These are phyloP conservation scores for Theropithecus gelada DNA, from an alignment of 2,113 vertebrate genomes.

Conservation along the genomic window DNA sequence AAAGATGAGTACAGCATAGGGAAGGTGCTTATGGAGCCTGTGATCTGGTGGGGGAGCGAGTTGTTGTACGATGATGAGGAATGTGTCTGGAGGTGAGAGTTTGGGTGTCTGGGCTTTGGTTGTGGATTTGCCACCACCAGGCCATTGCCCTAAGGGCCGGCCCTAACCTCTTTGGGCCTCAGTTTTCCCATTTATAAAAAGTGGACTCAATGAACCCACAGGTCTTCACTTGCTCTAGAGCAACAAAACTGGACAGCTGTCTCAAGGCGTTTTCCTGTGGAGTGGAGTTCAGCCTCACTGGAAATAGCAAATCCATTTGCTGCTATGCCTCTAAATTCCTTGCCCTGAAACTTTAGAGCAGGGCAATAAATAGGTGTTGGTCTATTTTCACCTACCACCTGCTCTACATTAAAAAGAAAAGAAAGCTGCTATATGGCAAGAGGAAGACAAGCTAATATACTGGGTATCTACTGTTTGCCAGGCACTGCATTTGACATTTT, in stretches of 20 bases:
- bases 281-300: neutral
- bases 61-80: neutral
- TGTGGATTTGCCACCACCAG: neutral
- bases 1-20: neutral
- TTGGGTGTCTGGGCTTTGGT: neutral
- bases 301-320: neutral
- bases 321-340: neutral
- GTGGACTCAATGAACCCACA: neutral
- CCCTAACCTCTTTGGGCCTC: neutral
- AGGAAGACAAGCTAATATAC: neutral
- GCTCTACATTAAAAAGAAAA: neutral
- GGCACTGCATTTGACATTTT: neutral
- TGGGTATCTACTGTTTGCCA: neutral
- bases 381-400: conserved; percentile 41
- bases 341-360: neutral
- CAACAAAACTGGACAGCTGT: neutral
- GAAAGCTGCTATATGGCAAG: too few species aligned
- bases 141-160: neutral
- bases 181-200: neutral
- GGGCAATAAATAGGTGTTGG: neutral
- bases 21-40: neutral
- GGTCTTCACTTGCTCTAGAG: neutral
- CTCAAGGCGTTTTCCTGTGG: neutral
- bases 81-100: neutral
- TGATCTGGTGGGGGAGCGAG: neutral